Base-by-base conservation (phyloP, 2,888 invertebrate species). In the Diachrysia chrysitis region DNA sequence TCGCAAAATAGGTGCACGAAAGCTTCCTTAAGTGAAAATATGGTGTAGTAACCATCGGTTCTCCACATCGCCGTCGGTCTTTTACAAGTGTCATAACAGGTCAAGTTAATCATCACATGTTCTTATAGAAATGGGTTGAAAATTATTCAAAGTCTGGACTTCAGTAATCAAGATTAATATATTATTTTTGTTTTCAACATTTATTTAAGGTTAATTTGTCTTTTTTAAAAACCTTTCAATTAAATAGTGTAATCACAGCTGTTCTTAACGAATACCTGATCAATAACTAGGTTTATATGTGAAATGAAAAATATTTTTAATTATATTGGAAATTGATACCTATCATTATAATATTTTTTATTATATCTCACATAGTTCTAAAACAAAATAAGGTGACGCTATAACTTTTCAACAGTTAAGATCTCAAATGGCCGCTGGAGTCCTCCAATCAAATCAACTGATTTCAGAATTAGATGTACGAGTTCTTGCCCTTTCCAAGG, bases 401-500 rank as follows among this genome's bases (percentile, higher is more conserved):
- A 37, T 16, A 68, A 71, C 51, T 75, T 62, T 62, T 48, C 16
- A 63, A 53, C 53, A 32, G 46, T 64, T 25, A 51, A 48, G 51
- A 7, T 58, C 60, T 53, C 37, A 23, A 69, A 68, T 55, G 63
- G 23, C 65, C 67, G 65, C 53, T 71, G 61, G 71, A 67, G 68
- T 71, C 76, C 66, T 71, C 84, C 84, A 90, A 91, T 90, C 85
- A 85, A 87, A 90, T 89, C 86, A 90, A 79, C 83, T 84, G 86
- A 87, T 86, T 89, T 81, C 75, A 73, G 73, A 88, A 88, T 90
- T 87, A 88, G 82, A 85, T 70, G 58, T 66, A 68, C 78, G 67
- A 71, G 71, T 73, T 54, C 75, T 83, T 84, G 81, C 79, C 82
- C 81, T 82, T 80, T 75, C 70, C 71, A 74, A 84, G 81, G 79